phyloP scores from a whole-genome alignment of 2,797 vertebrate species.

The Argya squamiceps region DNA sequence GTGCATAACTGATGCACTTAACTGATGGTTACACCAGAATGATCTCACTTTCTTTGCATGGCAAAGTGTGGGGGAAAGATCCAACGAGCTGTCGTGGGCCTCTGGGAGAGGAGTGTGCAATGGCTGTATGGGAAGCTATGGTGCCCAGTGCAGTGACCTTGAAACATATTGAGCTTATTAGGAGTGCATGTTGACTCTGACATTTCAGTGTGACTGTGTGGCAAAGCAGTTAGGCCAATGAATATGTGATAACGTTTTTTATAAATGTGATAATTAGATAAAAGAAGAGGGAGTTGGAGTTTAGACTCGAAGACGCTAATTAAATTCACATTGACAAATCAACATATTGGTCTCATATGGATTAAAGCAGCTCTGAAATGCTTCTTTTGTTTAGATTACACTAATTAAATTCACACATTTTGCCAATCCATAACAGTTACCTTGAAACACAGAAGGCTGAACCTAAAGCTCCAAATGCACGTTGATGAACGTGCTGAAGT shows the following conservation, averaged over 20 bases:
- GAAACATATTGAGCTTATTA: constrained; percentile 62
- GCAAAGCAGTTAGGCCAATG: constrained; percentile 65
- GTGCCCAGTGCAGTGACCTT: neutral
- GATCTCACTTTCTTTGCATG: neutral
- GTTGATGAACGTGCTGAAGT: neutral
- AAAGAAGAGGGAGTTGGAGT: constrained; percentile 62
- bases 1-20: neutral
- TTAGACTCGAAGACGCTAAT: constrained; percentile 71
- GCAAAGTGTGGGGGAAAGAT: neutral
- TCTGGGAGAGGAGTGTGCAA: neutral
- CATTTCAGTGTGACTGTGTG: constrained; percentile 49
- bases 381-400: constrained; percentile 69
- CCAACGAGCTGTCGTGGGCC: neutral
- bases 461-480: constrained; percentile 8
- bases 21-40: neutral
- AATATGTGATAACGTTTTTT: constrained; percentile 72
- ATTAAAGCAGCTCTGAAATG: constrained; percentile 63
- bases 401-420: constrained; percentile 75
- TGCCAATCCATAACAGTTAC: constrained; percentile 59
- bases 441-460: constrained; percentile 50
- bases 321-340: constrained; percentile 77
- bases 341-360: constrained; percentile 72
- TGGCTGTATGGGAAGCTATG: neutral
- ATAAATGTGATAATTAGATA: constrained; percentile 76
- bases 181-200: constrained; percentile 16